Evolutionary conservation across 2,113 vertebrate species (phyloP).

Genomic region (Psilopsiagon aymara): DNA sequence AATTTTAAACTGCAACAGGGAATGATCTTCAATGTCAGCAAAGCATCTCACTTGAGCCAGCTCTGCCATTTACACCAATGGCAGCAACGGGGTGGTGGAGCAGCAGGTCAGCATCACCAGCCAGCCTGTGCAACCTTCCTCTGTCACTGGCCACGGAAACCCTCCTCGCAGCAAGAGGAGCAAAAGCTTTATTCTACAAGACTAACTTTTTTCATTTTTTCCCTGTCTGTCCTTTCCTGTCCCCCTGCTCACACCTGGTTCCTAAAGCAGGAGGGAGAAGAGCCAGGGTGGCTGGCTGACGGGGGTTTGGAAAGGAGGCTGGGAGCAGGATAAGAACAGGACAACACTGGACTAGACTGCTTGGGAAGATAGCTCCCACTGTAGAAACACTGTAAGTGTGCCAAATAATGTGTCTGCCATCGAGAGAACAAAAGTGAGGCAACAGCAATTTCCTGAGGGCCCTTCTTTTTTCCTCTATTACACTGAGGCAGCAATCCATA

Average conservation of each 20-base stretch:
- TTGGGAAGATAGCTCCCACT: background rate
- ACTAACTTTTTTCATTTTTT: background rate
- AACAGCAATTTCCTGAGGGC: background rate
- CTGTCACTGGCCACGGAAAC: rapidly evolving
- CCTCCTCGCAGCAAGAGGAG: background rate
- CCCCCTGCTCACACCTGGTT: background rate
- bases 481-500: background rate
- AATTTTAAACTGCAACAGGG: background rate
- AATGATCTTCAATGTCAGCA: background rate
- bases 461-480: background rate
- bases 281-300: background rate
- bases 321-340: background rate
- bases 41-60: background rate
- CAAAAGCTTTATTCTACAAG: background rate
- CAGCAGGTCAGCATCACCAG: background rate
- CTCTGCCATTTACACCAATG: background rate
- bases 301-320: background rate
- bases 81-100: background rate
- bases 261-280: background rate
- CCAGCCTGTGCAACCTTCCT: background rate
- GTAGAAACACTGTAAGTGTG: background rate
- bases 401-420: background rate
- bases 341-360: background rate
- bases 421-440: background rate
- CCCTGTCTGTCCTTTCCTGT: background rate